Conservation (phyloP, 2,888 invertebrate genomes). For the Odontomyia ornata region DNA sequence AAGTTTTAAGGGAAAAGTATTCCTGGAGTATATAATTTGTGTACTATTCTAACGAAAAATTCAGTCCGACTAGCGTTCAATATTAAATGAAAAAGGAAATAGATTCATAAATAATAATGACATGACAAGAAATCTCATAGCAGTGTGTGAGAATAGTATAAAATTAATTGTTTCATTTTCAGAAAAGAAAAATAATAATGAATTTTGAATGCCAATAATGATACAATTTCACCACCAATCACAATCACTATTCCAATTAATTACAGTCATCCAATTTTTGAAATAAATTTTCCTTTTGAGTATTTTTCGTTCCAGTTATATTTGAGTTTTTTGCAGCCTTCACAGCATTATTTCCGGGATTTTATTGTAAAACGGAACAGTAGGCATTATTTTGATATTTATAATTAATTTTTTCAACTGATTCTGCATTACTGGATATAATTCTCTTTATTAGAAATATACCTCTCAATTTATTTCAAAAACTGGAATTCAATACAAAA, state of each 20-base stretch:
- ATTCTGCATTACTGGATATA: too few species aligned
- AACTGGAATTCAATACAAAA: conserved; percentile 4
- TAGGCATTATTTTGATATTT: too few species aligned
- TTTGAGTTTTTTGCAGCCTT: too few species aligned
- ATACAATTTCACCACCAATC: conserved; percentile 39
- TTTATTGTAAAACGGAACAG: too few species aligned
- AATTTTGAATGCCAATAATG: conserved; percentile 21
- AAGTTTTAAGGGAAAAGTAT: too few species aligned
- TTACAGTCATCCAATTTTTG: conserved; percentile 29
- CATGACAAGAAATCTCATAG: conserved; percentile 38
- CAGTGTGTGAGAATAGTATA: conserved; percentile 11
- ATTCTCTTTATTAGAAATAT: too few species aligned
- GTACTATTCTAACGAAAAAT: conserved; percentile 25
- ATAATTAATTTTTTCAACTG: too few species aligned
- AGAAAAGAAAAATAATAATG: too few species aligned
- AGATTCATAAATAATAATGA: neutral
- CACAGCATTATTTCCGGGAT: too few species aligned
- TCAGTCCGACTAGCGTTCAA: neutral
- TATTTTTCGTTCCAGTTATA: neutral
- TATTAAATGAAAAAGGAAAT: conserved; percentile 4
- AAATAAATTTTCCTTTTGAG: conserved; percentile 22
- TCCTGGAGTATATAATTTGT: neutral
- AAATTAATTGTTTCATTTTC: neutral
- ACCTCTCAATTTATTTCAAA: conserved; percentile 29
- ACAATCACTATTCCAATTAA: conserved; percentile 38